Conservation (phyloP, 2,797 vertebrate genomes). For the Catharus ustulatus region DNA sequence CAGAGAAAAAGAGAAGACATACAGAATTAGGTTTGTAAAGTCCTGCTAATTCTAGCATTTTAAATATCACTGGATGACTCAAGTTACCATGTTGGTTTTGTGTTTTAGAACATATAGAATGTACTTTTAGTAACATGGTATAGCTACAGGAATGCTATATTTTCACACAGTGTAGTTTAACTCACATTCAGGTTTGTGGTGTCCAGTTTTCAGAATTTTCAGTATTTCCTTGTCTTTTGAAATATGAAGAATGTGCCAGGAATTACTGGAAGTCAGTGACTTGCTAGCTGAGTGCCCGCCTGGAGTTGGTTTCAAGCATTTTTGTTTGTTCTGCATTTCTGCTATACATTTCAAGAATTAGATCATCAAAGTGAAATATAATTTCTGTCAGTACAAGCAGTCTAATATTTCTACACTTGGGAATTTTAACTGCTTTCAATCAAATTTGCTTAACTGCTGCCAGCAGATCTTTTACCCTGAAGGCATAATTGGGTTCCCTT, state of each 20-base stretch:
- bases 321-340: constrained; percentile 14
- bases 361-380: constrained; percentile 6
- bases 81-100: not conserved
- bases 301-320: not conserved
- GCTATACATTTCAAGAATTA: constrained; percentile 28
- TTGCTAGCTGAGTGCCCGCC: not conserved
- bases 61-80: not conserved
- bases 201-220: not conserved
- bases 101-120: not conserved
- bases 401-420: constrained; percentile 15
- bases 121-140: not conserved
- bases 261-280: not conserved
- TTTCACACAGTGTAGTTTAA: not conserved
- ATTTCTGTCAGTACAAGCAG: constrained; percentile 14
- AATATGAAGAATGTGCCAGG: not conserved
- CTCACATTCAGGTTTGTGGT: not conserved
- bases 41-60: not conserved
- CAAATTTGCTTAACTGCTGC: constrained; percentile 12
- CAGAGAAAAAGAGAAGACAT: not conserved
- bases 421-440: constrained; percentile 28
- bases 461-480: not conserved
- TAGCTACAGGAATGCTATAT: not conserved
- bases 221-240: not conserved
- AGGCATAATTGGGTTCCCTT: not conserved
- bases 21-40: not conserved